Conservation (phyloP, 2,888 invertebrate species). For the Iphiclides podalirius region DNA sequence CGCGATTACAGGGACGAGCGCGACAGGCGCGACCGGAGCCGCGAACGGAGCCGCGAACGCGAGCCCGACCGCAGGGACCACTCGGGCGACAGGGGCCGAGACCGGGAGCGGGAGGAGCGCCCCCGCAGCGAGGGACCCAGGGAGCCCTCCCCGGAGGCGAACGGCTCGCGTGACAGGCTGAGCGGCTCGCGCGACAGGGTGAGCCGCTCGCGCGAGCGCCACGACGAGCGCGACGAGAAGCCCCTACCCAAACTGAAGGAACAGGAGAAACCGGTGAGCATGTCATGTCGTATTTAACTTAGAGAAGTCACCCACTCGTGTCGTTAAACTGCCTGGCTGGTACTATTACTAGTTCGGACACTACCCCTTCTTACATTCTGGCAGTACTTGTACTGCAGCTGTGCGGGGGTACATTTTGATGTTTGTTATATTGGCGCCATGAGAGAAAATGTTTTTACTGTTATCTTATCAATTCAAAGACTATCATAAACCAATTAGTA, state of each 20-base stretch:
- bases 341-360: too few species aligned
- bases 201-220: conserved; percentile 55
- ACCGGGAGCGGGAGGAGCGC: neutral
- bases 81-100: conserved; percentile 27
- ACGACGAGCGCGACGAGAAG: conserved; percentile 50
- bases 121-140: conserved; percentile 29
- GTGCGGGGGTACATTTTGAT: too few species aligned
- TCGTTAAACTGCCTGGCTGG: too few species aligned
- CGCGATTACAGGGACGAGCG: conserved; percentile 31
- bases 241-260: conserved; percentile 87
- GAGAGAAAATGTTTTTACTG: too few species aligned
- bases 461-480: too few species aligned
- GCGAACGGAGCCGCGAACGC: conserved; percentile 29
- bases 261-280: conserved; percentile 85
- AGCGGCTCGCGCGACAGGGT: conserved; percentile 49
- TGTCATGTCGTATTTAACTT: too few species aligned
- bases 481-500: too few species aligned
- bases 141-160: conserved; percentile 31
- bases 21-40: conserved; percentile 36
- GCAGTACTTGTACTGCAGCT: too few species aligned
- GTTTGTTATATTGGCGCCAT: too few species aligned
- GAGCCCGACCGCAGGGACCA: conserved; percentile 37
- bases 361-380: too few species aligned
- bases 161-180: conserved; percentile 35
- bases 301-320: too few species aligned